phyloP scores from a whole-genome alignment of 2,113 vertebrate species.

The Datnioides undecimradiatus region DNA sequence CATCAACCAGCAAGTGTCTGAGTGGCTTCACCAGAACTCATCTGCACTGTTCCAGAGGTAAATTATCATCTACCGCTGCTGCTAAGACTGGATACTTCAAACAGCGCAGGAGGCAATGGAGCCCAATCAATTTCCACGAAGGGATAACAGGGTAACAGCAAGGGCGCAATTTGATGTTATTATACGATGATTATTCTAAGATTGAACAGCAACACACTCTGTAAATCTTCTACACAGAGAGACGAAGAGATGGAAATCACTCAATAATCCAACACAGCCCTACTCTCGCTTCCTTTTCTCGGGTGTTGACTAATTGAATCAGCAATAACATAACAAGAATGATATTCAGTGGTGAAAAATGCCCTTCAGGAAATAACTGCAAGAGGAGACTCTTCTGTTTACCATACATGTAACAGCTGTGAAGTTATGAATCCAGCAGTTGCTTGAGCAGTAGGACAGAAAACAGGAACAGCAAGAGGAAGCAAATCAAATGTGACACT shows the following conservation, averaged over 20 bases:
- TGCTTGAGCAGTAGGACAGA: neutral
- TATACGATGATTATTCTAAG: constrained; percentile 69
- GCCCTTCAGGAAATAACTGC: constrained; percentile 43
- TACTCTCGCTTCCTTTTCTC: constrained; percentile 46
- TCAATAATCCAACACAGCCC: constrained; percentile 54
- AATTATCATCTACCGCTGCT: constrained; percentile 54
- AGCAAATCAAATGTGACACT: constrained; percentile 6
- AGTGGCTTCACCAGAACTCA: constrained; percentile 43
- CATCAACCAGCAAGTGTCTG: constrained; percentile 56
- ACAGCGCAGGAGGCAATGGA: constrained; percentile 42
- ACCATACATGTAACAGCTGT: constrained; percentile 26
- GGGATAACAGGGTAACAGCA: constrained; percentile 59
- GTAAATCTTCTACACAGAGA: constrained; percentile 57
- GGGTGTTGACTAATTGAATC: constrained; percentile 49
- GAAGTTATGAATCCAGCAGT: constrained; percentile 3
- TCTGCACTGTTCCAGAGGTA: constrained; percentile 41
- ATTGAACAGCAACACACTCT: constrained; percentile 51
- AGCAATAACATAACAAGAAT: constrained; percentile 58
- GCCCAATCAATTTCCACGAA: constrained; percentile 57
- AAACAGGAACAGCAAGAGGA: neutral
- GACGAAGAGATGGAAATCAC: constrained; percentile 47
- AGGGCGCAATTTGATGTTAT: constrained; percentile 57
- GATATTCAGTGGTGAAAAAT: constrained; percentile 34
- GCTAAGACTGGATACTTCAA: constrained; percentile 57
- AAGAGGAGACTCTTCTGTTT: constrained; percentile 13